A percentile compares a stretch with the other conserved stretches of the same genome.
These are phyloP conservation scores for Ctenoplectra terminalis DNA, from an alignment of 1,140 invertebrate species.

Conservation along the genomic window DNA sequence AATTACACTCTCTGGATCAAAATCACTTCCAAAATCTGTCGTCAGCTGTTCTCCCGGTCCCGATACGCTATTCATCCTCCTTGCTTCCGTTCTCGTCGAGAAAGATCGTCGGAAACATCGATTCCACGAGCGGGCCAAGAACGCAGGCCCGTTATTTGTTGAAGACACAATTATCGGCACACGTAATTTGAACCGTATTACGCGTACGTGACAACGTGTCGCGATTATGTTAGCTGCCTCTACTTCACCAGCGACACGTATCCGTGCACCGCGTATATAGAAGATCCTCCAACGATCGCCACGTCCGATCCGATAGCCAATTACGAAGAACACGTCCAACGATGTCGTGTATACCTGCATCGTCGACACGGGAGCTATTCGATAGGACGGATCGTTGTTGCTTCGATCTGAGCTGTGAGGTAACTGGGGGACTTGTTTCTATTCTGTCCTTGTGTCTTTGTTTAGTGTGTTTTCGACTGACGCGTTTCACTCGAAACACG, in stretches of 20 bases:
- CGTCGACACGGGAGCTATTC: slow-evolving; percentile 14
- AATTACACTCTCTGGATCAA: no score
- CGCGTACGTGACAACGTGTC: slow-evolving; percentile 70
- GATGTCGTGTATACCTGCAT: slow-evolving; percentile 56
- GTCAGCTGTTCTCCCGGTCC: not conserved
- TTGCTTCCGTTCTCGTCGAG: not conserved
- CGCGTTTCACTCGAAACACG: not conserved
- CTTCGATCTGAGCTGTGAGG: not conserved
- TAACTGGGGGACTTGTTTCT: not conserved
- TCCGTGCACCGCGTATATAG: not conserved
- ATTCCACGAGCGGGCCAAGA: slow-evolving; percentile 40
- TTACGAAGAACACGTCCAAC: slow-evolving; percentile 71
- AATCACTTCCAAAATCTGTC: not conserved
- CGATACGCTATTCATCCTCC: not conserved
- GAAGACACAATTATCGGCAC: slow-evolving; percentile 66
- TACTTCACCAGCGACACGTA: slow-evolving; percentile 12
- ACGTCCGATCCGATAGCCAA: slow-evolving; percentile 71
- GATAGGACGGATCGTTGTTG: not conserved
- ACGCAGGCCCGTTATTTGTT: slow-evolving; percentile 66
- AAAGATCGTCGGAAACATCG: slow-evolving; percentile 58
- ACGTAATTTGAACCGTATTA: slow-evolving; percentile 71
- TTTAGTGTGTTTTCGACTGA: not conserved
- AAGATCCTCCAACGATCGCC: slow-evolving; percentile 50
- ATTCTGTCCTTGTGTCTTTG: not conserved
- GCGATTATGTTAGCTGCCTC: slow-evolving; percentile 64